phyloP scores from a whole-genome alignment of 1,140 invertebrate species.

The Pissodes strobi region DNA sequence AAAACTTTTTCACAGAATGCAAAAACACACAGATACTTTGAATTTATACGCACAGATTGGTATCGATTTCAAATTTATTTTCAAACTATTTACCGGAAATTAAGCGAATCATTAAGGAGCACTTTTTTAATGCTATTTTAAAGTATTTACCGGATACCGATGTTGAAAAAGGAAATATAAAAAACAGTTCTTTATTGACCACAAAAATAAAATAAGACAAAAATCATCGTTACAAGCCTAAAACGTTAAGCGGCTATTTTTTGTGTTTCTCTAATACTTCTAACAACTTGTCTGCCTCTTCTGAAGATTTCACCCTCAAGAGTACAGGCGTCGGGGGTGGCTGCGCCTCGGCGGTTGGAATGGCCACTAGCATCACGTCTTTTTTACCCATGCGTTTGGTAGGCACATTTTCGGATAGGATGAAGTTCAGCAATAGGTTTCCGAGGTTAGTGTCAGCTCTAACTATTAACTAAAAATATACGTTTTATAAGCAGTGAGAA shows the following conservation, averaged over 20 bases:
- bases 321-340: conserved; percentile 76
- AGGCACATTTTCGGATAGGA: conserved; percentile 71
- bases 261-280: conserved; percentile 76
- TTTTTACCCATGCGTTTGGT: conserved; percentile 86
- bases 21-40: too few species aligned
- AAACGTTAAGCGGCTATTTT: conserved; percentile 52
- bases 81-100: too few species aligned
- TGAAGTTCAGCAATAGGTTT: conserved; percentile 85
- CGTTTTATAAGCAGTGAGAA: neutral
- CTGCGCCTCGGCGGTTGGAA: conserved; percentile 73
- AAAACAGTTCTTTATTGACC: too few species aligned
- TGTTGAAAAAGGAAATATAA: too few species aligned
- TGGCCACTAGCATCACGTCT: conserved; percentile 84
- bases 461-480: conserved; percentile 68
- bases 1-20: too few species aligned
- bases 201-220: too few species aligned
- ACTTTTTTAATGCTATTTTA: too few species aligned
- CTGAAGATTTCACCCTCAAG: conserved; percentile 84
- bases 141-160: too few species aligned
- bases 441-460: conserved; percentile 87
- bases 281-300: conserved; percentile 83
- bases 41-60: too few species aligned
- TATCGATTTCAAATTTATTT: too few species aligned
- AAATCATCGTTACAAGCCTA: too few species aligned
- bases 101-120: too few species aligned